Evolutionary conservation across 2,888 invertebrate genomes (phyloP), one percentile per base, ranked within the genome.

Genomic region (Erynnis tages): DNA sequence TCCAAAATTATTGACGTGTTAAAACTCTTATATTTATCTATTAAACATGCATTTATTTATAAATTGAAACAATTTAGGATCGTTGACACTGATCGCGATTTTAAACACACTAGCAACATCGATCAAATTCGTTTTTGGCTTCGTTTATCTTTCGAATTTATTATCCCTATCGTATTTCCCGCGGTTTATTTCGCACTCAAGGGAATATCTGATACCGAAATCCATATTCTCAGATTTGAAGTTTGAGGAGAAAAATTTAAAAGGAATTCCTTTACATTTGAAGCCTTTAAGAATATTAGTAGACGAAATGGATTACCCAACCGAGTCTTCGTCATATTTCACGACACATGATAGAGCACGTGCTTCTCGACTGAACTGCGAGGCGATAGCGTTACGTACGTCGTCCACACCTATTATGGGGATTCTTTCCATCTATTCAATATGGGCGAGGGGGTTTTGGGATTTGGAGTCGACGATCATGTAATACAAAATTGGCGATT

Each of bases 111-210:
- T 19, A 2, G 13, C 7, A 27, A 50, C 43, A 50, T 50, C 34
- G 7, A 50, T 50, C 50, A 43, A 41, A 29, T 27, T 35, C 43
- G 41, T 50, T 43, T 50, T 50, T 11, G 27, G 27, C 43, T 13
- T 35, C 50, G 35, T 50, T 50, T 43, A 50, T 50, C 50, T 43
- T 35, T 29, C 27, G 29, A 50, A 50, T 35, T 43, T 43, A 50
- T 50, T 35, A 35, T 43, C 43, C 41, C 50, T 50, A 50, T 50
- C 35, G 34, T 27, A 21, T 43, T 50, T 34, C 27, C 23, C 10
- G 41, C 49, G 41, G 41, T 50, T 50, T 50, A 50, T 43, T 25
- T 35, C 35, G 35, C 25, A 19, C 32, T 27, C 49, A 13, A 34
- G 32, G 34, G 49, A 41, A 41, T 41, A 41, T 49, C 49, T 25